Base-by-base conservation (phyloP, 2,113 vertebrate species). In the Silurus meridionalis region DNA sequence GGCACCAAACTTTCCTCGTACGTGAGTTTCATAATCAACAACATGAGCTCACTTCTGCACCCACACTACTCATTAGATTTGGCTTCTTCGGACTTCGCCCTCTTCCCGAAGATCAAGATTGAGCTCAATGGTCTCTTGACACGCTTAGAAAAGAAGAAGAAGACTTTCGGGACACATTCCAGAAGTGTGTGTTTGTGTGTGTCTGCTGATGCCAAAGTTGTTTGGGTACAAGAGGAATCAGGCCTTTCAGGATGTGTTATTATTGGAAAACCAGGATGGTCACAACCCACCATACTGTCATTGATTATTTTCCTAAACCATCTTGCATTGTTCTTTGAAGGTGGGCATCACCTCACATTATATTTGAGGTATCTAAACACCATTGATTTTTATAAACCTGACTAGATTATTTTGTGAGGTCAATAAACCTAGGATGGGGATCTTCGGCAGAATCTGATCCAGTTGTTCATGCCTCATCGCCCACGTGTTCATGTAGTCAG, bases 401-500 rank as follows among this genome's bases (percentile, higher is more conserved):
- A 37, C 28, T 37, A 37, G 8, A 57, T 25, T 8, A 57, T 17
- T 71, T 71, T 3, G 21, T 50, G 50, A 79, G n/a, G 25, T 37
- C 14, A 52, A n/a, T 67, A 15, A 64, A 82, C 58, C 0, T 86
- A 86, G 79, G 66, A 64, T 75, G n/a, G 85, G 80, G 25, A 82
- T 75, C 69, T 75, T 55, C 80, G 53, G 67, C 85, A 86, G 69
- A 67, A 86, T 53, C 58, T 52, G 57, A 82, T 82, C 80, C 85
- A 82, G 57, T 82, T 81, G 69, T 61, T 75, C 57, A n/a, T 82
- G 6, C 69, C 79, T 79, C 80, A 85, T 8, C 85, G 37, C 85
- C 57, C 79, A 85, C 85, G 90, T 84, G 80, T 87, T 84, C 88
- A 89, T 87, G 84, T 85, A 91, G 84, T 93, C 85, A 6, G 82